These are phyloP conservation scores for Chaetodon trifasciatus DNA, from an alignment of 2,797 vertebrate genomes.

Conservation along the genomic window DNA sequence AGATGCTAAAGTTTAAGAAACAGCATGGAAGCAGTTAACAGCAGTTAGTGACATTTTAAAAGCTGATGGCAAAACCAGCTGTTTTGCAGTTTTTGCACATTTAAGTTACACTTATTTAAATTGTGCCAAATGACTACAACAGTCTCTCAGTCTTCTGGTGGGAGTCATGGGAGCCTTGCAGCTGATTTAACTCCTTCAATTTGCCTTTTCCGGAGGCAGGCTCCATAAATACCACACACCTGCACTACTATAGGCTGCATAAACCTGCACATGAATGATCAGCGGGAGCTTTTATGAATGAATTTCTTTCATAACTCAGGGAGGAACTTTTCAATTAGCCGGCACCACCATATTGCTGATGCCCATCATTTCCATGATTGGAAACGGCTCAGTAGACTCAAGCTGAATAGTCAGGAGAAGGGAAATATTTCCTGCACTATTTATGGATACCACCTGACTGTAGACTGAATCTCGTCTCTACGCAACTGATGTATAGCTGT, in stretches of 20 bases:
- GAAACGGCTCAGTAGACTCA: conserved; percentile 36
- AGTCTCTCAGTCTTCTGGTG: too few species aligned
- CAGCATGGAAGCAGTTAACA: neutral
- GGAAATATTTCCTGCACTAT: conserved; percentile 34
- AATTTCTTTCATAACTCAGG: conserved; percentile 21
- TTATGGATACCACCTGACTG: conserved; percentile 9
- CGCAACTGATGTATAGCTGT: neutral
- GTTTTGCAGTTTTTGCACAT: neutral
- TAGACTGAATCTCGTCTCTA: neutral
- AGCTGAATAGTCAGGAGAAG: conserved; percentile 40
- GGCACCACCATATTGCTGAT: conserved; percentile 14
- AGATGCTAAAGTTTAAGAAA: neutral
- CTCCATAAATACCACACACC: conserved; percentile 2
- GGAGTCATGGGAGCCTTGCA: neutral
- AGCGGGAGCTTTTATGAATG: conserved; percentile 12
- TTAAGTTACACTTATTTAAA: neutral
- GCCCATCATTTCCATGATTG: conserved; percentile 33
- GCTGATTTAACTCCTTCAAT: neutral
- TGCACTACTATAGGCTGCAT: conserved; percentile 1
- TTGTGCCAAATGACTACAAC: too few species aligned
- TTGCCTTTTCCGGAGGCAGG: neutral
- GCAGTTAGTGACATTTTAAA: neutral
- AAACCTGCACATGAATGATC: conserved; percentile 13
- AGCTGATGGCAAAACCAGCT: neutral
- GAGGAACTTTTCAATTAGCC: conserved; percentile 40